Conservation (phyloP, 2,113 vertebrate genomes). For the Morphnarchus princeps region DNA sequence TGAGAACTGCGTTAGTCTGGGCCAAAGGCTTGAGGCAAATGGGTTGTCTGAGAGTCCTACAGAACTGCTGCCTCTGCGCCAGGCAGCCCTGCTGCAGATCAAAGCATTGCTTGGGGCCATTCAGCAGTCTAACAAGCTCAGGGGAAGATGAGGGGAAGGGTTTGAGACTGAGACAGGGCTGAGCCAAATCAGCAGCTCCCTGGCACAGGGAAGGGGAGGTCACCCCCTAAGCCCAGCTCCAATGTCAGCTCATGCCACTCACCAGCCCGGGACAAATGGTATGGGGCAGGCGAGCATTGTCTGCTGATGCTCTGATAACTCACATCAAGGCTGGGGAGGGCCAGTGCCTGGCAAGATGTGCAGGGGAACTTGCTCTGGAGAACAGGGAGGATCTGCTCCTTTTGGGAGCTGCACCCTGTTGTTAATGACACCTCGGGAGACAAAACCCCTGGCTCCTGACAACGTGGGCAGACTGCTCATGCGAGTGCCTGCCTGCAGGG, state of each 20-base stretch:
- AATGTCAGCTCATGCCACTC: fast-evolving
- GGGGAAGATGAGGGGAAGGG: background rate
- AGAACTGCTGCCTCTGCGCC: background rate
- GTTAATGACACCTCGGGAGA: background rate
- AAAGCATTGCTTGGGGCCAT: background rate
- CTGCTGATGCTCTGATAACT: background rate
- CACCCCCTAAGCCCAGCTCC: background rate
- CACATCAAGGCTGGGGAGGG: background rate
- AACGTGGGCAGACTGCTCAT: fast-evolving
- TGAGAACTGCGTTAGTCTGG: background rate
- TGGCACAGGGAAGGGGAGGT: background rate
- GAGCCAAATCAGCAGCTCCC: background rate
- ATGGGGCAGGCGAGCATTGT: fast-evolving
- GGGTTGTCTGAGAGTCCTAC: background rate
- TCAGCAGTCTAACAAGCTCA: background rate
- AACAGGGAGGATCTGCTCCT: background rate
- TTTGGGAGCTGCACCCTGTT: background rate
- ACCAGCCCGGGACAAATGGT: background rate
- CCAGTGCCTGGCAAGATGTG: fast-evolving
- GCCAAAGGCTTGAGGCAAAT: background rate
- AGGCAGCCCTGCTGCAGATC: background rate
- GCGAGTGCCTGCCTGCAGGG: background rate
- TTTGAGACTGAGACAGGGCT: background rate
- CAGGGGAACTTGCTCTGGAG: background rate
- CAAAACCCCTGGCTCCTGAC: background rate